Conservation (phyloP, 2,888 invertebrate species). For the Atrina japonica region DNA sequence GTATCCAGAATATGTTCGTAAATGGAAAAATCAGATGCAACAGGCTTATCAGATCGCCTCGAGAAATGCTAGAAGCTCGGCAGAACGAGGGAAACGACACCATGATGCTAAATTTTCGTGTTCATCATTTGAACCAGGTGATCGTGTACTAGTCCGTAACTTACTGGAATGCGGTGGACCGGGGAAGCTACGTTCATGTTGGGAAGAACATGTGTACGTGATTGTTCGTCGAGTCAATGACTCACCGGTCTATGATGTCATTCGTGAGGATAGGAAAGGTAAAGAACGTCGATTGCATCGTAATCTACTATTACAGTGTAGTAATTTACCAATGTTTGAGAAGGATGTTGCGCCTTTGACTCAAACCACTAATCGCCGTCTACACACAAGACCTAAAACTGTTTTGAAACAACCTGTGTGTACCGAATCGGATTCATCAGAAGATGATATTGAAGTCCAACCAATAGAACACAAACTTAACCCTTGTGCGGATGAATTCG, state of each 20-base stretch:
- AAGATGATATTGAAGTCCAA: too few relatives aligned
- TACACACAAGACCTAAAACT: too few relatives aligned
- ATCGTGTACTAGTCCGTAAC: conserved; percentile 41
- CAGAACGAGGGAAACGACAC: conserved; percentile 11
- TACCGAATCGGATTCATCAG: too few relatives aligned
- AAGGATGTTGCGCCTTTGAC: too few relatives aligned
- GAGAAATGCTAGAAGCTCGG: too few relatives aligned
- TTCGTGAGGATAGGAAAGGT: conserved; percentile 29
- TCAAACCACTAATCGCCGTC: too few relatives aligned
- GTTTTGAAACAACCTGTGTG: too few relatives aligned
- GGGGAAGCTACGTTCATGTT: conserved; percentile 41
- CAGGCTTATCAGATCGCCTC: conserved; percentile 42
- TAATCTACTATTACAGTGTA: conserved; percentile 36
- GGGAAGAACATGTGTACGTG: too few relatives aligned
- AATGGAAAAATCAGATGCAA: conserved; percentile 36
- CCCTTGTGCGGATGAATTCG: too few relatives aligned
- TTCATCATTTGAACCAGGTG: conserved; percentile 20
- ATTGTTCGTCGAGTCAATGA: too few relatives aligned
- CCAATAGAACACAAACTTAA: too few relatives aligned
- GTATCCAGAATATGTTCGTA: conserved; percentile 26
- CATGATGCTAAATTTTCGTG: conserved; percentile 12
- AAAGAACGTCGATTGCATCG: conserved; percentile 32
- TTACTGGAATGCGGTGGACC: conserved; percentile 40
- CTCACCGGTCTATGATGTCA: conserved; percentile 28
- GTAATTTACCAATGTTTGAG: conserved; percentile 22